phyloP scores from a whole-genome alignment of 2,113 vertebrate genomes.

The Sardina pilchardus region DNA sequence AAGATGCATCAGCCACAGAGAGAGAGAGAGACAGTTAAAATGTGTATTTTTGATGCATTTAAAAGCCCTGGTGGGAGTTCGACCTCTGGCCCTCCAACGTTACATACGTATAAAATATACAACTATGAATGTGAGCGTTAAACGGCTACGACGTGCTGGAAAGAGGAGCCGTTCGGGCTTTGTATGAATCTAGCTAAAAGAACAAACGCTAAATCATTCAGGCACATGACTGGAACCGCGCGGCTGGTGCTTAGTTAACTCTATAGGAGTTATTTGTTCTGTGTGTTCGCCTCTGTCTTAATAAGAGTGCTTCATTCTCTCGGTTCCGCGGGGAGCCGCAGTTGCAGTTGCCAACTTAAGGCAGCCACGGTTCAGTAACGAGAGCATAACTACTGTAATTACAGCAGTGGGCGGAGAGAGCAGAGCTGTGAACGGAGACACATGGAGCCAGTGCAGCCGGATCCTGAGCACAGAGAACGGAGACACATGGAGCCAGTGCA shows the following conservation, averaged over 20 bases:
- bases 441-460: not conserved
- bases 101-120: not conserved
- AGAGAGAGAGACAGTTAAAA: not conserved
- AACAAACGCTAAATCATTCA: not conserved
- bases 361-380: conserved; percentile 7
- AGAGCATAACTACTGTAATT: conserved; percentile 15
- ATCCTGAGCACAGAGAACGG: not conserved
- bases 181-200: not conserved
- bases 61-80: not conserved
- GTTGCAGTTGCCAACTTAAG: not conserved
- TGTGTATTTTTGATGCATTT: not conserved
- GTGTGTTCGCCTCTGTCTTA: not conserved
- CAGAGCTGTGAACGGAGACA: not conserved
- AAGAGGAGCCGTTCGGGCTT: not conserved
- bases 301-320: not conserved
- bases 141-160: not conserved
- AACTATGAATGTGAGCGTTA: not conserved
- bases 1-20: not conserved
- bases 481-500: not conserved
- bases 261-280: not conserved
- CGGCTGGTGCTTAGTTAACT: not conserved
- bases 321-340: not conserved
- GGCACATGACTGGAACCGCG: not conserved
- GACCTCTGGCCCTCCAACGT: not conserved
- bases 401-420: conserved; percentile 7